Base-by-base conservation (phyloP, 2,113 vertebrate species). In the Oryzias melastigma region DNA sequence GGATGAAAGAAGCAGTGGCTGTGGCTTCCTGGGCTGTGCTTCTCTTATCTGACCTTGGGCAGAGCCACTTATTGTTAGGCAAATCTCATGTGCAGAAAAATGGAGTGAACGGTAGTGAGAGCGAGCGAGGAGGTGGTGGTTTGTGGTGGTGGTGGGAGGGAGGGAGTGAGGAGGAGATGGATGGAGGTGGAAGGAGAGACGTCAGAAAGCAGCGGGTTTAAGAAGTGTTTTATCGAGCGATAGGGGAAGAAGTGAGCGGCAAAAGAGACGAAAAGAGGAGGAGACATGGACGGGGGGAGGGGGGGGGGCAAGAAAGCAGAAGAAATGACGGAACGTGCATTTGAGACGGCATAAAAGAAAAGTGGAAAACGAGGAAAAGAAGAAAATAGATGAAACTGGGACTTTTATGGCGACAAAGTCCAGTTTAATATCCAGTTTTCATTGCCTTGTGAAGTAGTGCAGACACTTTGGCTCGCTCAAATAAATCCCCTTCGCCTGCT, bases 31-130 rank as follows among this genome's bases (percentile, higher is more conserved):
- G 87, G 86, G 88, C 88, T 90, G 77, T 88, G 87, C 87, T 88
- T 90, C 84, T 90, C 91, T 93, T 93, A 93, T 93, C 92, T 93
- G 91, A 93, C 92, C 91, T 93, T 93, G 90, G 90, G 91, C 92
- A 93, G 92, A 93, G 85, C 84, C 87, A 86, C 89, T 90, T 91
- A 91, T 93, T 93, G 92, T 93, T 92, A 93, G 89, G 91, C 92
- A 93, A 93, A 93, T 93, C 91, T 90, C 90, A 90, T 87, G 88
- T 90, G 88, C 84, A 83, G 81, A 80, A 87, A 89, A 89, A 89
- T 83, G 81, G 85, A 90, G 86, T 68, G 82, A 87, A 59, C 75
- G 78, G 78, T 82, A 81, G 84, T 74, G 78, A 82, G 85, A 81
- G 77, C 52, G 82, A 85, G 80, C 29, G 70, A 78, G 74, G 79